These are phyloP conservation scores for Sminthurinus aureus DNA, from an alignment of 2,888 invertebrate species.

Conservation along the genomic window DNA sequence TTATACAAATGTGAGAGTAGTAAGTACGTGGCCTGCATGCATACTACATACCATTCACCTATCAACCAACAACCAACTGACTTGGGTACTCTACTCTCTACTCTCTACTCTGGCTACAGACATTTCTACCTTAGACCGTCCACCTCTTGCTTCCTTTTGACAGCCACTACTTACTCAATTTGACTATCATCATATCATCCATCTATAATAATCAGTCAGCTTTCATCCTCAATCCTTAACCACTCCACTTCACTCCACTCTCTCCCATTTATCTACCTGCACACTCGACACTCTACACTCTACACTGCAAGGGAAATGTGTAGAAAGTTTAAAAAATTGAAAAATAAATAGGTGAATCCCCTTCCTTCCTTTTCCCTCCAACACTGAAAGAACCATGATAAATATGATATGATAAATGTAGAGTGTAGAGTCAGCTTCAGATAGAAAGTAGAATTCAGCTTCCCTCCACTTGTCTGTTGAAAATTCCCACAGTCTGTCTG, in stretches of 20 bases:
- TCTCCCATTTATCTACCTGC: background rate
- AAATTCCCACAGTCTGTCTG: constrained; percentile 46
- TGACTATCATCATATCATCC: background rate
- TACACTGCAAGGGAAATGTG: background rate
- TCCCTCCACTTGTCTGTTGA: background rate
- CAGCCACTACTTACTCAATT: background rate
- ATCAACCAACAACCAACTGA: too few relatives aligned
- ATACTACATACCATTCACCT: too few relatives aligned
- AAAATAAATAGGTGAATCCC: background rate
- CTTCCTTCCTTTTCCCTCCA: too few relatives aligned
- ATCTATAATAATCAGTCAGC: constrained; percentile 13
- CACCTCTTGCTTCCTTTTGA: background rate
- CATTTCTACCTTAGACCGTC: too few relatives aligned
- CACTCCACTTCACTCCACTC: background rate
- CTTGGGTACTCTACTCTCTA: too few relatives aligned
- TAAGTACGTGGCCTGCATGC: too few relatives aligned
- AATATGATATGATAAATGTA: background rate
- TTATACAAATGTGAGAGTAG: too few relatives aligned
- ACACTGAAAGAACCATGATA: background rate
- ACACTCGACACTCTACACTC: background rate
- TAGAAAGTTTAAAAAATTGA: background rate
- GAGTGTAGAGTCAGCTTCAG: background rate
- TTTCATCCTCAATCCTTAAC: background rate
- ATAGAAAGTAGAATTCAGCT: too few relatives aligned
- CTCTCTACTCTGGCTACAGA: too few relatives aligned